A percentile compares a stretch with the other conserved stretches of the same genome.
phyloP scores from a whole-genome alignment of 2,113 vertebrate species.

The Equus quagga region DNA sequence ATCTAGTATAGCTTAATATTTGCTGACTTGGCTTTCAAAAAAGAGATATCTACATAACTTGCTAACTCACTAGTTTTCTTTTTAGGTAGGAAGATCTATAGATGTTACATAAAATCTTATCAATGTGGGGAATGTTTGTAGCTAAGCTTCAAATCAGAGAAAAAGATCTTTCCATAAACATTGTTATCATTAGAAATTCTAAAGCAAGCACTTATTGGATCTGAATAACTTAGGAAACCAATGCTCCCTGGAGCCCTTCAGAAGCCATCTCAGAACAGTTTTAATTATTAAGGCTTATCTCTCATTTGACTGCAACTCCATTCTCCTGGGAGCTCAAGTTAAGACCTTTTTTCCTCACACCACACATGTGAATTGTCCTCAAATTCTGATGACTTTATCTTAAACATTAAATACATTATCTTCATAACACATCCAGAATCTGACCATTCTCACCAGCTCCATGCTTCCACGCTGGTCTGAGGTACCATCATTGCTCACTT shows the following conservation, averaged over 20 bases:
- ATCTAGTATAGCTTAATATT: not conserved
- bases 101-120: not conserved
- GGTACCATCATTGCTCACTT: not conserved
- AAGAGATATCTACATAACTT: not conserved
- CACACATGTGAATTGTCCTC: not conserved
- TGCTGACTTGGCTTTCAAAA: not conserved
- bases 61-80: not conserved
- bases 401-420: not conserved
- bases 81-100: not conserved
- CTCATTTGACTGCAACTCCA: not conserved
- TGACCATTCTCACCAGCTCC: not conserved
- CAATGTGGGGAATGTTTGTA: not conserved
- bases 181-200: not conserved
- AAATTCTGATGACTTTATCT: not conserved
- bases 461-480: not conserved
- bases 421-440: not conserved
- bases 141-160: not conserved
- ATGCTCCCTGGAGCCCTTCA: not conserved
- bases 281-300: not conserved
- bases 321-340: not conserved
- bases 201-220: not conserved
- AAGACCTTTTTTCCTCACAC: not conserved
- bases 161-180: not conserved
- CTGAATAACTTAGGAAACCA: not conserved
- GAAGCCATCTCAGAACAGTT: not conserved